phyloP scores from a whole-genome alignment of 2,113 vertebrate genomes.

The Phalacrocorax aristotelis region DNA sequence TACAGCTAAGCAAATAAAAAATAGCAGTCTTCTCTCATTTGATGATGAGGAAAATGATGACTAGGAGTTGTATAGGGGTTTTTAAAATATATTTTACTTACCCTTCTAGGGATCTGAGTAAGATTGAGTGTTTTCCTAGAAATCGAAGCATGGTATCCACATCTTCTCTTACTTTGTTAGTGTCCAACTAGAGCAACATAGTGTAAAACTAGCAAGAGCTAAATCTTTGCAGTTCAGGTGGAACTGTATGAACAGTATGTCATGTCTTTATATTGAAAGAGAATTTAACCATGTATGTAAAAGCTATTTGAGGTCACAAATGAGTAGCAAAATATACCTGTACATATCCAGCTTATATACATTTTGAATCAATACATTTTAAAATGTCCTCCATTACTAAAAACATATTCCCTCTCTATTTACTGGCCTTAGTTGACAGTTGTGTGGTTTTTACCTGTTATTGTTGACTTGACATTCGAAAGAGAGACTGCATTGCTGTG shows the following conservation, averaged over 20 bases:
- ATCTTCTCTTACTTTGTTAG: background rate
- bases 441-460: background rate
- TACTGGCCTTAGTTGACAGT: background rate
- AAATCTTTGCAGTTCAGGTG: background rate
- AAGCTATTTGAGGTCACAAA: conserved; percentile 16
- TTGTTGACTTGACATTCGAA: background rate
- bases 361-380: background rate
- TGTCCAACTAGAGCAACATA: background rate
- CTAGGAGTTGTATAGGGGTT: conserved; percentile 34
- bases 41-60: conserved; percentile 89
- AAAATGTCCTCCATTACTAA: background rate
- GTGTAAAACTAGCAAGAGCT: background rate
- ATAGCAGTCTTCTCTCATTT: conserved; percentile 94
- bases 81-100: background rate
- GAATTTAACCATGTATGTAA: background rate
- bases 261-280: background rate
- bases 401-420: background rate
- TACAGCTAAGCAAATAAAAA: conserved; percentile 86
- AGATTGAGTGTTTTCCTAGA: background rate
- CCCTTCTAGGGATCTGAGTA: background rate
- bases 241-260: background rate
- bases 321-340: background rate
- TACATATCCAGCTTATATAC: background rate
- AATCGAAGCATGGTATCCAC: background rate
- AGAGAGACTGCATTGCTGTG: background rate